Evolutionary conservation across 2,797 vertebrate genomes (phyloP).

Genomic region (Premnoplex brunnescens): DNA sequence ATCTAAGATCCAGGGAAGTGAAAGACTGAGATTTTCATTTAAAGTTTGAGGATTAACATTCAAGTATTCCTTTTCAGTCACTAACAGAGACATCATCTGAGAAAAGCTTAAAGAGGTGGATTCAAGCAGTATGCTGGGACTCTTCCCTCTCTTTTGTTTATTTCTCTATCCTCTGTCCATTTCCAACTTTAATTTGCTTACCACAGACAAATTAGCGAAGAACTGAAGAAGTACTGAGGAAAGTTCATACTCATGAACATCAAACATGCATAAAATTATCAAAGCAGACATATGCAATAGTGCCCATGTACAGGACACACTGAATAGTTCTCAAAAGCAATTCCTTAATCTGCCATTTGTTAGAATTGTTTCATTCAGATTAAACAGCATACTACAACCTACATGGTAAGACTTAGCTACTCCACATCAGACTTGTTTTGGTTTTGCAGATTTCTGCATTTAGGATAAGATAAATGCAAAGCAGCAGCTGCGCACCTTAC

Average conservation of each 20-base stretch:
- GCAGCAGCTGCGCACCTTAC: neutral
- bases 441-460: neutral
- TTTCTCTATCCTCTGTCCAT: neutral
- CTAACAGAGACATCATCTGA: neutral
- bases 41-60: neutral
- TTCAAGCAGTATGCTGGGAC: neutral
- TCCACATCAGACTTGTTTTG: neutral
- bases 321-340: neutral
- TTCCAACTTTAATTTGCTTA: neutral
- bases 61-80: neutral
- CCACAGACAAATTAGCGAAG: neutral
- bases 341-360: neutral
- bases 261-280: neutral
- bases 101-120: neutral
- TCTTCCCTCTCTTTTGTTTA: neutral
- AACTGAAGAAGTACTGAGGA: neutral
- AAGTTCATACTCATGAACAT: neutral
- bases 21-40: neutral
- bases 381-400: neutral
- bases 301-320: rapidly evolving
- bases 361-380: neutral
- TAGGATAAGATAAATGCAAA: neutral
- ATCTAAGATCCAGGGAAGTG: neutral
- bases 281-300: neutral
- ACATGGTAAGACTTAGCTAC: neutral